Evolutionary conservation across 2,888 invertebrate genomes (phyloP).

Genomic region (Hypolimnas misippus): DNA sequence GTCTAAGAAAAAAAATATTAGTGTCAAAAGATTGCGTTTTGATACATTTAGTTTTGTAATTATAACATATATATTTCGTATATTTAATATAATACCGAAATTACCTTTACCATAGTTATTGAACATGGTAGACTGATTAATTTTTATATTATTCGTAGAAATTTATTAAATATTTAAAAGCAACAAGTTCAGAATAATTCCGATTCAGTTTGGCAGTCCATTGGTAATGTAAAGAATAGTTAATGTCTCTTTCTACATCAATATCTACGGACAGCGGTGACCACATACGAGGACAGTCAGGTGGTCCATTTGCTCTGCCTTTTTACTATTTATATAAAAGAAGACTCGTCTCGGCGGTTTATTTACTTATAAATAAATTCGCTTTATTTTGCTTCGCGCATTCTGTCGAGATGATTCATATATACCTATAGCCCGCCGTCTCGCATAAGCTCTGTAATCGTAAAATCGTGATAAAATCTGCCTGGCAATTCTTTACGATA

Average conservation of each 20-base stretch:
- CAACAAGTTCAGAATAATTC: not conserved
- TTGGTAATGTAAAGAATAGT: not conserved
- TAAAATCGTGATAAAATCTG: conserved; percentile 35
- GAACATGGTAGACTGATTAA: no score
- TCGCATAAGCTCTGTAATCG: conserved; percentile 29
- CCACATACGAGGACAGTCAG: not conserved
- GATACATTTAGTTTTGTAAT: no score
- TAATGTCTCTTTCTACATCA: not conserved
- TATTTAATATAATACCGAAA: no score
- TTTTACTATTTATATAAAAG: not conserved
- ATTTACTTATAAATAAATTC: conserved; percentile 8
- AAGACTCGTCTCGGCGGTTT: not conserved
- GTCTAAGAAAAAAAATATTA: no score
- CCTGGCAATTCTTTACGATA: conserved; percentile 32
- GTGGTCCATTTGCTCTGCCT: not conserved
- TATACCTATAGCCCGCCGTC: conserved; percentile 17
- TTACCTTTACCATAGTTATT: no score
- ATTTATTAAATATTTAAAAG: not conserved
- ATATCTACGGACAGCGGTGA: not conserved
- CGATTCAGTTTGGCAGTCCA: not conserved
- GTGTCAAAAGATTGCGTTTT: no score
- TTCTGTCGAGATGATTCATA: conserved; percentile 29
- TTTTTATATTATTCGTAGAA: no score
- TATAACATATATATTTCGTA: no score
- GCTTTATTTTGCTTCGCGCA: conserved; percentile 1